Percentiles rank a stretch among this genome's conserved stretches.
Evolutionary conservation across 2,797 vertebrate genomes (phyloP).

Genomic region (Hybognathus amarus): DNA sequence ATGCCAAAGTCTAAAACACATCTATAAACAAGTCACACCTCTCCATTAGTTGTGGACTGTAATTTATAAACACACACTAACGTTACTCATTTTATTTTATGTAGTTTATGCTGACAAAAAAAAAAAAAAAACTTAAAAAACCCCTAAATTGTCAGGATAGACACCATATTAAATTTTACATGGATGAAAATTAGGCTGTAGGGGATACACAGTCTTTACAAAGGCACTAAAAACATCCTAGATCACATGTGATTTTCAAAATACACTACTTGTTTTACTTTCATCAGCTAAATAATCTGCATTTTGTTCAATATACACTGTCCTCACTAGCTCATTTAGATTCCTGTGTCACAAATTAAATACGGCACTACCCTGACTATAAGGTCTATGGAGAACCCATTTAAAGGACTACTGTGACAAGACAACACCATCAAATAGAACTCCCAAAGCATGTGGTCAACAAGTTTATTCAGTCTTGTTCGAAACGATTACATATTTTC

Average conservation of each 20-base stretch:
- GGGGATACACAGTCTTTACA: not conserved
- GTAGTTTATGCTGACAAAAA: too few species aligned
- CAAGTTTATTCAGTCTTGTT: slow-evolving; percentile 27
- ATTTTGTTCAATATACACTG: not conserved
- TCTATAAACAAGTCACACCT: not conserved
- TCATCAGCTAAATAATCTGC: not conserved
- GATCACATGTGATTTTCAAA: not conserved
- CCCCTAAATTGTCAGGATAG: too few species aligned
- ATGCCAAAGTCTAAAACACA: not conserved
- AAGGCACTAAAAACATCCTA: not conserved
- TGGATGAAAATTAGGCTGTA: not conserved
- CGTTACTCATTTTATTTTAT: not conserved
- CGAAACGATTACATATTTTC: not conserved
- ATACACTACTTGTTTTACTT: not conserved
- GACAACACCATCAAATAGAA: not conserved
- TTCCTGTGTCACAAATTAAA: not conserved
- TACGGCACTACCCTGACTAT: not conserved
- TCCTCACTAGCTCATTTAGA: not conserved
- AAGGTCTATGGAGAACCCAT: not conserved
- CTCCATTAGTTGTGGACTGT: not conserved
- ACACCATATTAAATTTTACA: not conserved
- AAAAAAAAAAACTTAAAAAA: too few species aligned
- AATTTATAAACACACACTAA: slow-evolving; percentile 11
- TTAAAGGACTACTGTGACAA: not conserved
- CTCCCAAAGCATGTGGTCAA: not conserved